A percentile compares a stretch with the other conserved stretches of the same genome.
phyloP scores from a whole-genome alignment of 2,113 vertebrate species.

The Elgaria multicarinata region DNA sequence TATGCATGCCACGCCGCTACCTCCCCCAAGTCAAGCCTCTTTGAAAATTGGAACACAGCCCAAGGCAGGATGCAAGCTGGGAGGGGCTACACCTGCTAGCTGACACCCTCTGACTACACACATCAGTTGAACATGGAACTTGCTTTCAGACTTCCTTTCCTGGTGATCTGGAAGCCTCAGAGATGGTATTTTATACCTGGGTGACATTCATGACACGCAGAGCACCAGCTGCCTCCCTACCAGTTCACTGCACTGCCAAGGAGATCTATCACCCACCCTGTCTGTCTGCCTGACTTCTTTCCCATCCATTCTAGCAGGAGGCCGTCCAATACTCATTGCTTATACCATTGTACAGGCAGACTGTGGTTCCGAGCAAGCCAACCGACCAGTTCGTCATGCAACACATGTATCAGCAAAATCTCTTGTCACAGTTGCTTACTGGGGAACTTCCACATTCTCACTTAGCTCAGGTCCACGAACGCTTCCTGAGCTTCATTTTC shows the following conservation, averaged over 20 bases:
- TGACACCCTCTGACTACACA: background rate
- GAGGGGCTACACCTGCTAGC: background rate
- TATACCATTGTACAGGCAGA: background rate
- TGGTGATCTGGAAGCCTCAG: background rate
- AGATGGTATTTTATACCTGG: background rate
- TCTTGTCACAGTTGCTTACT: no score
- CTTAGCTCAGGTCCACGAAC: background rate
- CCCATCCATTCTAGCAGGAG: background rate
- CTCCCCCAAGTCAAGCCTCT: no score
- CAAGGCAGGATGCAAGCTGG: background rate
- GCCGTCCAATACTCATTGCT: background rate
- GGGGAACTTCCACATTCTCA: no score
- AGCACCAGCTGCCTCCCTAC: background rate
- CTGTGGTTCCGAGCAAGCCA: background rate
- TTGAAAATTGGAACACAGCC: background rate
- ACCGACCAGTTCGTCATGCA: background rate
- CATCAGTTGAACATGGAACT: background rate
- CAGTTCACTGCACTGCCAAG: background rate
- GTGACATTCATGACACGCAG: background rate
- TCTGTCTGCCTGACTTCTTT: background rate
- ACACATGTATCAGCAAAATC: no score
- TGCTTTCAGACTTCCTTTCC: background rate
- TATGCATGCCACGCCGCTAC: no score
- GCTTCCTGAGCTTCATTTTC: background rate
- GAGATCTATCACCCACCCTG: background rate